These are phyloP conservation scores for Aphaenogaster ashmeadi DNA, from an alignment of 1,140 invertebrate species.

Conservation along the genomic window DNA sequence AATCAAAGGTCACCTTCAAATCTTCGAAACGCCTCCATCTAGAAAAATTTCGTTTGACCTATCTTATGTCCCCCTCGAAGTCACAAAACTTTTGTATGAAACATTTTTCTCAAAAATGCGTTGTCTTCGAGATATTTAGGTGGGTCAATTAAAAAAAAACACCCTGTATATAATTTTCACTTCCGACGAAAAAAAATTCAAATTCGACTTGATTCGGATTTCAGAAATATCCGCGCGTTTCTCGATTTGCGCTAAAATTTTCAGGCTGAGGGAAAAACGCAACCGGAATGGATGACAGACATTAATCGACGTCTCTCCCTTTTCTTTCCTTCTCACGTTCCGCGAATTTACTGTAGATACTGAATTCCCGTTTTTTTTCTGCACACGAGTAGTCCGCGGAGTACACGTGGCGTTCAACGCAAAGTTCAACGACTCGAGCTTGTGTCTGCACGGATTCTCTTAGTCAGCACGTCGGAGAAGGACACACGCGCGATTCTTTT, in stretches of 20 bases:
- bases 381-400: neutral
- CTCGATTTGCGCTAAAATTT: neutral
- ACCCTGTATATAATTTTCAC: neutral
- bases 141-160: too few relatives aligned
- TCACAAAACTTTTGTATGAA: too few relatives aligned
- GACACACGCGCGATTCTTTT: neutral
- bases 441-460: slow-evolving; percentile 8
- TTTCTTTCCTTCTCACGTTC: neutral
- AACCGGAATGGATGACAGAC: neutral
- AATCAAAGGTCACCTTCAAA: too few relatives aligned
- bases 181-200: neutral
- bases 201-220: neutral
- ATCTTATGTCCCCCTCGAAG: too few relatives aligned
- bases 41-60: too few relatives aligned
- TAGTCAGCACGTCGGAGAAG: slow-evolving; percentile 23
- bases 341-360: neutral
- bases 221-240: neutral
- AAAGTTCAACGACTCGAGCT: slow-evolving; percentile 47
- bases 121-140: too few relatives aligned
- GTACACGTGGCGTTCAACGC: slow-evolving; percentile 30
- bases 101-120: too few relatives aligned
- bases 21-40: too few relatives aligned
- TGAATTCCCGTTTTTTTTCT: slow-evolving; percentile 17
- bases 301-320: neutral
- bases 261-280: neutral